Evolutionary conservation across 2,888 invertebrate genomes (phyloP).

Genomic region (Xestobium rufovillosum): DNA sequence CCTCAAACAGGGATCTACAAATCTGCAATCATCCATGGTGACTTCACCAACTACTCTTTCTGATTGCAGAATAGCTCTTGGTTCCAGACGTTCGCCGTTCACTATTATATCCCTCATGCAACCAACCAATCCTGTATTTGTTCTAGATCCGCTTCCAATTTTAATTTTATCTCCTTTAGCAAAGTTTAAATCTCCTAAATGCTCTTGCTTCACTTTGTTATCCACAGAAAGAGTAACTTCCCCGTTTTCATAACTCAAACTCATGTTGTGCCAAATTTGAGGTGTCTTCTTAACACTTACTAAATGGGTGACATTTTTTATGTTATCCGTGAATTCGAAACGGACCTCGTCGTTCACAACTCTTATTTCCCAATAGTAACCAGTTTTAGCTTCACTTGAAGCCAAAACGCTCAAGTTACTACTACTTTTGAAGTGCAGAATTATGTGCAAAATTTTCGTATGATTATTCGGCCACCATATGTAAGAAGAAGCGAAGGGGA

Average conservation of each 20-base stretch:
- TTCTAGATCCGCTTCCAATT: constrained; percentile 72
- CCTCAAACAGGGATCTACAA: constrained; percentile 80
- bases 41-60: constrained; percentile 82
- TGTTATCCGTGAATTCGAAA: constrained; percentile 69
- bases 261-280: constrained; percentile 77
- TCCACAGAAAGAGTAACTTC: constrained; percentile 70
- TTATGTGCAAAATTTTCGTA: constrained; percentile 64
- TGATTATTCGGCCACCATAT: constrained; percentile 82
- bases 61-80: constrained; percentile 68
- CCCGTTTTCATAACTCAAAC: constrained; percentile 67
- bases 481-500: constrained; percentile 84
- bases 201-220: constrained; percentile 60
- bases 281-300: constrained; percentile 75
- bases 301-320: constrained; percentile 69
- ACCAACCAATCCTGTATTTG: constrained; percentile 74
- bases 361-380: constrained; percentile 84
- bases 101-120: constrained; percentile 86
- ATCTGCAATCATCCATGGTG: constrained; percentile 81
- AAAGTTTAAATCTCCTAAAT: constrained; percentile 37
- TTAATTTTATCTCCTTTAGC: constrained; percentile 43
- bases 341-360: constrained; percentile 79
- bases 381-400: constrained; percentile 69
- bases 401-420: constrained; percentile 74
- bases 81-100: constrained; percentile 73
- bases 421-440: constrained; percentile 81